Evolutionary conservation across 2,888 invertebrate species (phyloP), one percentile per base, ranked within the genome.

Genomic region (Agrochola circellaris): DNA sequence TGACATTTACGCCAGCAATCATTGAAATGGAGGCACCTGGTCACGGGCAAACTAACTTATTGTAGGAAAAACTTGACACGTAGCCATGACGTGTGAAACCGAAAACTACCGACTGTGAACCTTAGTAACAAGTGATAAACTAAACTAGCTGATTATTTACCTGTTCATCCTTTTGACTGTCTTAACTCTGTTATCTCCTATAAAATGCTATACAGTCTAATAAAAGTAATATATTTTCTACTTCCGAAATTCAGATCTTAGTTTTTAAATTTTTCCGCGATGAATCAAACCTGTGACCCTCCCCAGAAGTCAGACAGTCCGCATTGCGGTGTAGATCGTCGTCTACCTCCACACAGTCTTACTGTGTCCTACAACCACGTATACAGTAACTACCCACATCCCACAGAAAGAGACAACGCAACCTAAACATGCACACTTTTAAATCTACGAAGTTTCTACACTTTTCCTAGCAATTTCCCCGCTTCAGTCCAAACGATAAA

Each of bases 391-490:
- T 17, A 48, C 30, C 26, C 60, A 66, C 65, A 15, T 65, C 54
- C 51, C 58, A 54, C 66, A 70, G 62, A 82, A 17, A 77, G 67
- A 83, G 58, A 83, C 82, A 69, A 67, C 69, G 23, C 65, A 48
- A 80, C 72, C 51, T 72, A 76, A 79, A 64, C 80, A 76, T 79
- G 62, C 42, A 73, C 62, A 83, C 61, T 82, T 81, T 82, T 64
- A 79, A 67, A 75, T 62, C 67, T 23, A 45, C 26, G 11, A 72
- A 79, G 75, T 86, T 84, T 86, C 87, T 84, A 79, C 68, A 76
- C 78, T 88, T 84, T 86, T 88, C 87, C 78, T 65, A 78, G 62
- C 83, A 84, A 66, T 87, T 86, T 88, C 84, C 88, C 80, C 83
- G 69, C 75, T 83, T 80, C 71, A 73, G 76, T 70, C 61, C 70